Conservation (phyloP, 1,140 invertebrate genomes). For the Lethrus apterus region DNA sequence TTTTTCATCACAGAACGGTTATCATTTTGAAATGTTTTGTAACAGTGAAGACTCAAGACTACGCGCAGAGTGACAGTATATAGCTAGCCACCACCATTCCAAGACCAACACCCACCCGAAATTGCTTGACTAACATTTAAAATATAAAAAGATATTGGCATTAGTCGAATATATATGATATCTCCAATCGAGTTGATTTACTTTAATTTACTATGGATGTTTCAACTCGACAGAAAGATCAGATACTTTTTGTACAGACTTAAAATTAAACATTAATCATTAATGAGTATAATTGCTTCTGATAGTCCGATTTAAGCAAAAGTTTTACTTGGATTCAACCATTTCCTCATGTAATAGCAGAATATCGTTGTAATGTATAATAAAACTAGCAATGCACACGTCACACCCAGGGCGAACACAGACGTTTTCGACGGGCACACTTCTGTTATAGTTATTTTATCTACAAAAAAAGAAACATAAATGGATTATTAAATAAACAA, state of each 20-base stretch:
- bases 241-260: slow-evolving; percentile 1
- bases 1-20: no score
- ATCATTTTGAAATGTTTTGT: no score
- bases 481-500: slow-evolving; percentile 8
- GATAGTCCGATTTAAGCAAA: slow-evolving; percentile 51
- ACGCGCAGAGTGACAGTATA: background rate
- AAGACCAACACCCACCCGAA: background rate
- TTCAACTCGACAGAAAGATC: slow-evolving; percentile 28
- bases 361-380: slow-evolving; percentile 83
- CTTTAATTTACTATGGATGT: slow-evolving; percentile 5
- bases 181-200: slow-evolving; percentile 23
- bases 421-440: slow-evolving; percentile 86
- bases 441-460: slow-evolving; percentile 80
- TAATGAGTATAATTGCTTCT: slow-evolving; percentile 14
- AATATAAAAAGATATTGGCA: background rate
- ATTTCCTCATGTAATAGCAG: slow-evolving; percentile 87
- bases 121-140: background rate
- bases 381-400: slow-evolving; percentile 81
- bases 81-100: background rate
- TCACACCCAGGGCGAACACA: slow-evolving; percentile 78
- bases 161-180: slow-evolving; percentile 16
- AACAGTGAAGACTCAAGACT: background rate
- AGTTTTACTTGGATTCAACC: slow-evolving; percentile 74
- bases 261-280: background rate
- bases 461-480: slow-evolving; percentile 48